phyloP scores from a whole-genome alignment of 2,888 invertebrate species.

The Epinotia demarniana region DNA sequence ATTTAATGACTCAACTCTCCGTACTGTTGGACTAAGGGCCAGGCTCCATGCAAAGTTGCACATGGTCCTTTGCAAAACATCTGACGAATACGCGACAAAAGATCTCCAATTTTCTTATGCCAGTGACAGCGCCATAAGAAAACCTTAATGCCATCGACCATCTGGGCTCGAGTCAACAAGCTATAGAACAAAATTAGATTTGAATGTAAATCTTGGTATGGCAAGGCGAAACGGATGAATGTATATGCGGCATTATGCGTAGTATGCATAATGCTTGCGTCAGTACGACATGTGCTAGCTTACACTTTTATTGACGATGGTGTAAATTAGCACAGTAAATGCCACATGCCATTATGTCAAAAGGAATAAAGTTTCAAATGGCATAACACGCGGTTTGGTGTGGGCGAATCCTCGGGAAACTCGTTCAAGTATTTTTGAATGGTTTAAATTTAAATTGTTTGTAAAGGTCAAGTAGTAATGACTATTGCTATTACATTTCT shows the following conservation, averaged over 20 bases:
- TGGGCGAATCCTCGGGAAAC: constrained; percentile 11
- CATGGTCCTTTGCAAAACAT: too few relatives aligned
- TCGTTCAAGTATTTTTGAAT: not conserved
- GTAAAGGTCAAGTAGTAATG: too few relatives aligned
- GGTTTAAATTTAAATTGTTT: not conserved
- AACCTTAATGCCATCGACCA: too few relatives aligned
- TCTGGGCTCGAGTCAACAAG: not conserved
- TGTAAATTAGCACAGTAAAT: constrained; percentile 28
- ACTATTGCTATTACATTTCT: not conserved
- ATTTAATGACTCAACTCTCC: too few relatives aligned
- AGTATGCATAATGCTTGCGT: not conserved
- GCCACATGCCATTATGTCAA: constrained; percentile 39
- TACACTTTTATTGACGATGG: constrained; percentile 15
- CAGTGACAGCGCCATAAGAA: too few relatives aligned
- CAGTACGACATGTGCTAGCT: constrained; percentile 20
- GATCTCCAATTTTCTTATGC: too few relatives aligned
- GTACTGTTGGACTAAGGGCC: too few relatives aligned
- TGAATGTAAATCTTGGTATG: not conserved
- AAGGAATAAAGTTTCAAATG: constrained; percentile 25
- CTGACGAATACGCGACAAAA: too few relatives aligned
- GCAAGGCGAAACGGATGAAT: not conserved
- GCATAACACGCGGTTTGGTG: constrained; percentile 25
- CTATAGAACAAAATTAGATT: not conserved
- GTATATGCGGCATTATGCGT: constrained; percentile 1
- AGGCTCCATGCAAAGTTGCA: too few relatives aligned